Conservation (phyloP, 2,113 vertebrate species). For the Hyaena hyaena region DNA sequence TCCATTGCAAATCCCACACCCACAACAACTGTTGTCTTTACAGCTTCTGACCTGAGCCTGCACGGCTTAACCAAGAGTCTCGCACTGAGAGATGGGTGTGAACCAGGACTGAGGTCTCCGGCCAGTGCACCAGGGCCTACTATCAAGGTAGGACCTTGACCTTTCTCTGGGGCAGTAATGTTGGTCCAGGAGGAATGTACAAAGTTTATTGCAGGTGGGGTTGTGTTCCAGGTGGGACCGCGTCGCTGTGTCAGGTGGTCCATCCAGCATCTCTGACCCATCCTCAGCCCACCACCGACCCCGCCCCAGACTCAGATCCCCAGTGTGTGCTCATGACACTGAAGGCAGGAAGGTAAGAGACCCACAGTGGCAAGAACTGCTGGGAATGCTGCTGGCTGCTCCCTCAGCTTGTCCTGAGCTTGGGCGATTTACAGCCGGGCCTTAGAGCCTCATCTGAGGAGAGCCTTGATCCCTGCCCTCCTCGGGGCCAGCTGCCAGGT, state of each 20-base stretch:
- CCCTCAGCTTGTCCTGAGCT: fast-evolving
- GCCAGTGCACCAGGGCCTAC: background rate
- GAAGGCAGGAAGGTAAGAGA: background rate
- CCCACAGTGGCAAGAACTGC: fast-evolving
- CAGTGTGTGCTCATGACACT: background rate
- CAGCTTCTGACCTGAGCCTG: background rate
- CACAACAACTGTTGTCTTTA: background rate
- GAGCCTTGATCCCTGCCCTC: too few relatives aligned
- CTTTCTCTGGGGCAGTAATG: background rate
- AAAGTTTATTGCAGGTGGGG: background rate
- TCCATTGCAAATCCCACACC: background rate
- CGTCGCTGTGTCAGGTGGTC: background rate
- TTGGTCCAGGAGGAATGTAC: background rate
- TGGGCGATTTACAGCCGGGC: background rate
- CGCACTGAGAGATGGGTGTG: background rate
- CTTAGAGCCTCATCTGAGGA: background rate
- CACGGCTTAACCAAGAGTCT: background rate
- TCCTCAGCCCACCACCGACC: background rate
- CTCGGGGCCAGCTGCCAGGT: background rate
- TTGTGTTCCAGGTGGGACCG: too few relatives aligned
- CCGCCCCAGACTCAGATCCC: background rate
- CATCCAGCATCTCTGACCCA: background rate
- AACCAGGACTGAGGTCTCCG: background rate
- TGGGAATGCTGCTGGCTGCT: background rate
- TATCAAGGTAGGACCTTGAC: background rate